phyloP scores from a whole-genome alignment of 1,140 invertebrate genomes.

The Proales similis region DNA sequence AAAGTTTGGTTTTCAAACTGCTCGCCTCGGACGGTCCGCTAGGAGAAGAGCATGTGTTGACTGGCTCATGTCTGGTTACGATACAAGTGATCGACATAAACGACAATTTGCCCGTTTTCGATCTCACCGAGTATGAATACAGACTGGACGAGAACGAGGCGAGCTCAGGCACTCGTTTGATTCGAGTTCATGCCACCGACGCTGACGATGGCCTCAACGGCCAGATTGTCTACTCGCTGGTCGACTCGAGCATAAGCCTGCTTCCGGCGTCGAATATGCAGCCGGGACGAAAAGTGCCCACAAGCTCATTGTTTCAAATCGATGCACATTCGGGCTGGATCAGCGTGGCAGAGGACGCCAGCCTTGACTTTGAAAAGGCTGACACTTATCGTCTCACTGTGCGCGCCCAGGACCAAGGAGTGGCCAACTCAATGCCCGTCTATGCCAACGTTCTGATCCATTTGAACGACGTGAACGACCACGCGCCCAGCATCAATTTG shows the following conservation, averaged over 20 bases:
- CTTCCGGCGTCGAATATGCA: not conserved
- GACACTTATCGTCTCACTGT: constrained; percentile 13
- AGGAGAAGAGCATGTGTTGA: not conserved
- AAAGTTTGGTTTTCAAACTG: constrained; percentile 11
- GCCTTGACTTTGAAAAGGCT: constrained; percentile 9
- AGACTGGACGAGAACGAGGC: constrained; percentile 24
- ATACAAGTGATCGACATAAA: constrained; percentile 33
- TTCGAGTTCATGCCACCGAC: constrained; percentile 20
- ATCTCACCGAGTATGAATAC: constrained; percentile 26
- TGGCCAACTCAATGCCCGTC: constrained; percentile 35
- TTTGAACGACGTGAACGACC: constrained; percentile 32
- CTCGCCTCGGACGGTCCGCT: constrained; percentile 19
- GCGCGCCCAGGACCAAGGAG: constrained; percentile 21
- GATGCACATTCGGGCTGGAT: constrained; percentile 17
- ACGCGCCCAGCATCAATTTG: constrained; percentile 8
- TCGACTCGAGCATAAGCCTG: not conserved
- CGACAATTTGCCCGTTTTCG: constrained; percentile 34
- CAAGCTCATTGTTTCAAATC: constrained; percentile 14
- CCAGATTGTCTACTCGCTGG: not conserved
- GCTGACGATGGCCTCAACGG: constrained; percentile 29
- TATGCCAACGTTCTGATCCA: constrained; percentile 30
- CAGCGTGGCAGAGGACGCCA: not conserved
- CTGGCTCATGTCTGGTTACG: constrained; percentile 22
- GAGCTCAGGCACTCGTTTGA: not conserved
- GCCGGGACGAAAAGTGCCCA: not conserved